Percentiles rank a stretch among this genome's conserved stretches.
phyloP scores from a whole-genome alignment of 2,113 vertebrate species.

The Lophotis ruficrista region DNA sequence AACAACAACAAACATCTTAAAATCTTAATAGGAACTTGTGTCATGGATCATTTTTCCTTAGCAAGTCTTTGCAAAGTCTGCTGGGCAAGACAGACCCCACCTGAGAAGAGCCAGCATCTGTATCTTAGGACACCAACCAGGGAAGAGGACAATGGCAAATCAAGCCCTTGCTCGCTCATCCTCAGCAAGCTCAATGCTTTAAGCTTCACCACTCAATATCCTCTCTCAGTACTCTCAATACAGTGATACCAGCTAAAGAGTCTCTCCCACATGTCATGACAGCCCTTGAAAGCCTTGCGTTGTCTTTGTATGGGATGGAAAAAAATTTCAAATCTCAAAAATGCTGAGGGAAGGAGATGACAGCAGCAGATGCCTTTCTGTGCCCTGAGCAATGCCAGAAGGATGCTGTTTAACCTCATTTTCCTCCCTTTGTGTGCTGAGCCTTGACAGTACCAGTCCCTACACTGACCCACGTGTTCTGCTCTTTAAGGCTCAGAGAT shows the following conservation, averaged over 20 bases:
- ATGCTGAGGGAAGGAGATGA: neutral
- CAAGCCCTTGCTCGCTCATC: neutral
- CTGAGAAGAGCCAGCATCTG: neutral
- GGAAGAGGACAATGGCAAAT: rapidly evolving
- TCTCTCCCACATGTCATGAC: neutral
- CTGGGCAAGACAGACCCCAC: neutral
- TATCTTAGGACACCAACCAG: neutral
- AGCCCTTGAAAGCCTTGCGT: neutral
- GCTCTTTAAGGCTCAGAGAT: neutral
- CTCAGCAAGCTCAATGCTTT: neutral
- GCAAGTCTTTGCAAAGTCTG: neutral
- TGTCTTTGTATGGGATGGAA: neutral
- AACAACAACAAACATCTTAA: neutral
- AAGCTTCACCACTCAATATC: neutral
- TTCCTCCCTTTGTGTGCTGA: neutral
- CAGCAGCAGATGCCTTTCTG: neutral
- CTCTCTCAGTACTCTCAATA: neutral
- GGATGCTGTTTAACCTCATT: neutral
- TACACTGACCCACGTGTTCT: neutral
- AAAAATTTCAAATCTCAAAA: neutral
- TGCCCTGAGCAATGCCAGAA: neutral
- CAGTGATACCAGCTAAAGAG: neutral
- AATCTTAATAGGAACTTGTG: neutral
- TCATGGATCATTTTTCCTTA: neutral
- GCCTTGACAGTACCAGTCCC: neutral